phyloP scores from a whole-genome alignment of 2,888 invertebrate genomes.

The Aquatica leii region DNA sequence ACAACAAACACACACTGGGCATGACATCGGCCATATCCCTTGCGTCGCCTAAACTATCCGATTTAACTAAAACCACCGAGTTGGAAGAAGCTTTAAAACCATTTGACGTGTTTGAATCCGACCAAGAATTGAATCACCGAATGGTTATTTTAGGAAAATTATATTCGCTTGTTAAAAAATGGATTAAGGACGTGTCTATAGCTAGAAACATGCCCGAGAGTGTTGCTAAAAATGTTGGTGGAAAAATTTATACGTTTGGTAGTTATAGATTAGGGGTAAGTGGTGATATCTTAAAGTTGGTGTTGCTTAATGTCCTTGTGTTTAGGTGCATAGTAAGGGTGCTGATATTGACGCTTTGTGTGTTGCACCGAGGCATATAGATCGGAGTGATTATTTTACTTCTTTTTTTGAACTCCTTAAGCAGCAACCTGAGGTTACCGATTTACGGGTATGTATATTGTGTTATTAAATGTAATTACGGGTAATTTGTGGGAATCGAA shows the following conservation, averaged over 20 bases:
- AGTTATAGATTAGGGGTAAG: conserved; percentile 91
- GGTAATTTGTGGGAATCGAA: too few species aligned
- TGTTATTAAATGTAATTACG: too few species aligned
- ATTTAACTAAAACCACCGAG: conserved; percentile 77
- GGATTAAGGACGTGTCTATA: conserved; percentile 91
- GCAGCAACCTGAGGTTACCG: conserved; percentile 84
- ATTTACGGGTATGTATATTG: conserved; percentile 73
- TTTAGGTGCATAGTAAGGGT: conserved; percentile 89
- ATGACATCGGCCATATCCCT: conserved; percentile 95
- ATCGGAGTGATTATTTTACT: conserved; percentile 93
- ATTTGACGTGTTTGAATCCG: conserved; percentile 90
- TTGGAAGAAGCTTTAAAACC: conserved; percentile 81
- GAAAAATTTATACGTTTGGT: conserved; percentile 99
- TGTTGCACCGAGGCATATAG: conserved; percentile 96
- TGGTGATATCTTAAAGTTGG: too few species aligned
- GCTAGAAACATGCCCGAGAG: conserved; percentile 92
- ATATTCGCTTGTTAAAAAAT: conserved; percentile 89
- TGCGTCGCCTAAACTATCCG: conserved; percentile 82
- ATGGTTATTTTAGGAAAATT: conserved; percentile 86
- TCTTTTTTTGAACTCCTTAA: conserved; percentile 92
- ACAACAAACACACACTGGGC: conserved; percentile 75
- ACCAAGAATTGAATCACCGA: conserved; percentile 88
- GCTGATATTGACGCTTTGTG: conserved; percentile 99
- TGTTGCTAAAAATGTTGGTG: conserved; percentile 91
- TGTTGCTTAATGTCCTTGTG: too few species aligned